Base-by-base conservation (phyloP, 2,797 vertebrate species). In the Mico argentatus region DNA sequence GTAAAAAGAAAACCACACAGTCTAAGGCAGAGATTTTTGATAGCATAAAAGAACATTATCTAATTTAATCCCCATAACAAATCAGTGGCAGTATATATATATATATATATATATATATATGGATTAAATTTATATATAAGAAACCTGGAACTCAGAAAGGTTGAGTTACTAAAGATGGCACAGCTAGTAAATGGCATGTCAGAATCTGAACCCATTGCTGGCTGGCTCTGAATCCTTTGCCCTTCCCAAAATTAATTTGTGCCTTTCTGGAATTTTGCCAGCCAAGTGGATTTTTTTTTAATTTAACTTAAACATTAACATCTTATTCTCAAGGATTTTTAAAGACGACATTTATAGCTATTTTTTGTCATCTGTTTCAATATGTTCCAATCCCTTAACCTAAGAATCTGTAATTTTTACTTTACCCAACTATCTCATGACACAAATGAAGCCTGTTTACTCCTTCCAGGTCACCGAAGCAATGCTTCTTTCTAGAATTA, bases 311-410 rank as follows among this genome's bases (percentile, higher is more conserved):
- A 81, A 77, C 55, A 4, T 15, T 55, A 80, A 55, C 2, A 1
- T 39, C n/a, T 26, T 81, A 55, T 26, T 55, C 79, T 36, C 50
- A 39, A 81, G 26, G 13, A 9, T 26, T 55, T 80, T 80, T 36
- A 15, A 39, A 55, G n/a, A 83, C 83, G 20, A 90, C 48, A 96
- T 75, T 90, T 67, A 76, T 64, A 86, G 72, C 80, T 90, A 91
- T 77, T 95, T 95, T 97, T 87, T 94, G 39, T 93, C 77, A 95
- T 81, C 55, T 91, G 52, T 95, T 96, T 96, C 83, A 95, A 64
- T 81, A 76, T 95, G 88, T 95, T 83, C 94, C 61, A 96, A 85
- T 90, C 84, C 76, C 48, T 85, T 90, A 93, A 20, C 44, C 59
- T 91, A 96, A 92, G 72, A 93, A 92, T 90, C 72, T 96, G 84